These are phyloP conservation scores for Larimichthys polyactis DNA, from an alignment of 2,113 vertebrate genomes.

Conservation along the genomic window DNA sequence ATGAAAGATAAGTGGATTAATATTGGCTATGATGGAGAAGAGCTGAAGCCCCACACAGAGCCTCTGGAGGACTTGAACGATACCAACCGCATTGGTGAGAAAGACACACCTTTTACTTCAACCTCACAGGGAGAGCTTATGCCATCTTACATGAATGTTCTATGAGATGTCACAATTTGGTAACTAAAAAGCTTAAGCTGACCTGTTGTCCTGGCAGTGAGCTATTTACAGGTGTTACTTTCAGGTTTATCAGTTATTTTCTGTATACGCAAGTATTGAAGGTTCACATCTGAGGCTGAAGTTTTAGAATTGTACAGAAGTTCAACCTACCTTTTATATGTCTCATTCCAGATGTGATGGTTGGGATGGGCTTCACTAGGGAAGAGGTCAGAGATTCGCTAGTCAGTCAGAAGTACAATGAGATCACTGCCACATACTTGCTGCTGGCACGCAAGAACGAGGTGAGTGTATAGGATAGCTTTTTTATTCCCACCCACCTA, in stretches of 20 bases:
- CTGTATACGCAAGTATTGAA: neutral
- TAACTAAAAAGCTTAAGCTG: neutral
- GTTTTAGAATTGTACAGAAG: too few species aligned
- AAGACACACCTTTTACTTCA: neutral
- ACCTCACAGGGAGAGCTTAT: neutral
- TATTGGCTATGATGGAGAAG: slow-evolving; percentile 89
- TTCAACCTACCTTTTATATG: neutral
- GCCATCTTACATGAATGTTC: neutral
- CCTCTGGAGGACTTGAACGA: slow-evolving; percentile 90
- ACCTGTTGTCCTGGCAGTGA: too few species aligned
- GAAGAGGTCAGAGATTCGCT: slow-evolving; percentile 93
- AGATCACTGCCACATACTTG: slow-evolving; percentile 95
- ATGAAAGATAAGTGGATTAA: slow-evolving; percentile 99
- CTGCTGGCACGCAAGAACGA: slow-evolving; percentile 90
- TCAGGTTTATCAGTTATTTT: neutral
- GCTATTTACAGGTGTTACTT: neutral
- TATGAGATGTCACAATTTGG: neutral
- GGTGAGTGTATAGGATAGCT: slow-evolving; percentile 66
- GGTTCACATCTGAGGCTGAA: rapidly evolving
- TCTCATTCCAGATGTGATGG: slow-evolving; percentile 89
- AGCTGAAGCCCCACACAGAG: slow-evolving; percentile 90
- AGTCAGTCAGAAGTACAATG: slow-evolving; percentile 91
- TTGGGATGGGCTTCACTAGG: slow-evolving; percentile 93
- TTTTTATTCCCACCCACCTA: neutral
- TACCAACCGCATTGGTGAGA: slow-evolving; percentile 85